Conservation (phyloP, 2,113 vertebrate species). For the Poicephalus gulielmi region DNA sequence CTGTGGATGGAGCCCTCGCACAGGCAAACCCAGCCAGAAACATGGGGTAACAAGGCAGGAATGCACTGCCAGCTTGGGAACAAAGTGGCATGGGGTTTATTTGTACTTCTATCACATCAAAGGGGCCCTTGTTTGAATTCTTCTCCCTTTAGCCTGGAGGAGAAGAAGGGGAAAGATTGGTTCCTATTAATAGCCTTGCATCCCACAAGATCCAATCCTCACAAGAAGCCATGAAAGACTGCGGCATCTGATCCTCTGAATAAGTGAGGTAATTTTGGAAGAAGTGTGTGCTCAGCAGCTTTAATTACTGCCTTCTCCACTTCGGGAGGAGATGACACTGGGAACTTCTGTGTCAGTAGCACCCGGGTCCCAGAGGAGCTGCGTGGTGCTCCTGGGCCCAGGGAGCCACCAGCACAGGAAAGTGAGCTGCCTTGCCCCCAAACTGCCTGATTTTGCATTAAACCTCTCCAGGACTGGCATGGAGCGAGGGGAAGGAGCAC, state of each 20-base stretch:
- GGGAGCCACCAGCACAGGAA: neutral
- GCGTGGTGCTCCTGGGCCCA: rapidly evolving
- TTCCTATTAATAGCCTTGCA: slow-evolving; percentile 62
- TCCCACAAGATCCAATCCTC: slow-evolving; percentile 54
- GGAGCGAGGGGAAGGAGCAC: rapidly evolving
- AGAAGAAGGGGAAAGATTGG: slow-evolving; percentile 49
- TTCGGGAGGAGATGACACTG: neutral
- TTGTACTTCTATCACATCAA: slow-evolving; percentile 45
- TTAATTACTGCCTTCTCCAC: slow-evolving; percentile 29
- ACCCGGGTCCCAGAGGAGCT: neutral
- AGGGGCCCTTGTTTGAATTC: slow-evolving; percentile 45
- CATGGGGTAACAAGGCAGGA: neutral
- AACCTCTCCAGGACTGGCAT: neutral
- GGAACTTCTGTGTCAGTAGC: neutral
- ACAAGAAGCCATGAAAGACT: slow-evolving; percentile 37
- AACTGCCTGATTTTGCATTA: neutral
- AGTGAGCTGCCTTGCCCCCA: neutral
- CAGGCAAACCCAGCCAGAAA: neutral
- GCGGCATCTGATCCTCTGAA: slow-evolving; percentile 50
- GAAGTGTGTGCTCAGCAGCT: slow-evolving; percentile 46
- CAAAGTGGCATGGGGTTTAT: neutral
- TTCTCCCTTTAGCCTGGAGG: slow-evolving; percentile 46
- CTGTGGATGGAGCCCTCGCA: rapidly evolving
- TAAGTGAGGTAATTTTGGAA: slow-evolving; percentile 53
- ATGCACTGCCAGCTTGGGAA: neutral